Evolutionary conservation across 2,797 vertebrate genomes (phyloP).

Genomic region (Gephyroberyx darwinii): DNA sequence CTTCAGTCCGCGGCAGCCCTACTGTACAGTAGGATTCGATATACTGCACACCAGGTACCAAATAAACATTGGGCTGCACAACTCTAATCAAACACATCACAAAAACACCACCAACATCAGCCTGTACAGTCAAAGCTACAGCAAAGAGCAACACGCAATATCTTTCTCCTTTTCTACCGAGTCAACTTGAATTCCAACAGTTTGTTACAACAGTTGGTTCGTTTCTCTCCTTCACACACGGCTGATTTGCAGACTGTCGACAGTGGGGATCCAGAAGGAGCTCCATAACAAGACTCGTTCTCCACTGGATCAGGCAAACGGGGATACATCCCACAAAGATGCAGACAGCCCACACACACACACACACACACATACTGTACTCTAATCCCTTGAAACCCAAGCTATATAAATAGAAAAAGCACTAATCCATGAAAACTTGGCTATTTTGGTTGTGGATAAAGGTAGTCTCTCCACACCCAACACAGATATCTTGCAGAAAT

Average conservation of each 20-base stretch:
- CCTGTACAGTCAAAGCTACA: slow-evolving; percentile 8
- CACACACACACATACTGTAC: too few relatives aligned
- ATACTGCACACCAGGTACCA: too few relatives aligned
- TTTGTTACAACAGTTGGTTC: slow-evolving; percentile 46
- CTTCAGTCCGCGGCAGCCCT: too few relatives aligned
- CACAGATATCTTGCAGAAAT: slow-evolving; percentile 23
- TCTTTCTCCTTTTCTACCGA: neutral
- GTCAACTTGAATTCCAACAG: slow-evolving; percentile 35
- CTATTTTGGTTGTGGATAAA: neutral
- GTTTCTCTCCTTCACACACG: slow-evolving; percentile 33
- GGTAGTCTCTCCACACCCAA: slow-evolving; percentile 14
- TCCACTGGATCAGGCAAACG: slow-evolving; percentile 43
- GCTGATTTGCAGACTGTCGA: slow-evolving; percentile 40
- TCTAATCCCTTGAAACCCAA: slow-evolving; percentile 38
- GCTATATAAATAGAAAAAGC: slow-evolving; percentile 12
- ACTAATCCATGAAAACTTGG: slow-evolving; percentile 42
- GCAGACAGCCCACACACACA: slow-evolving; percentile 24
- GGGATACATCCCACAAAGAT: slow-evolving; percentile 35
- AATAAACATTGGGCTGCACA: too few relatives aligned
- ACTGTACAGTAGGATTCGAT: too few relatives aligned
- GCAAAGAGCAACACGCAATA: neutral
- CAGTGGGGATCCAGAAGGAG: slow-evolving; percentile 33
- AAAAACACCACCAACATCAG: neutral
- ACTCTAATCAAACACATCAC: neutral
- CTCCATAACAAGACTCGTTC: slow-evolving; percentile 52